Evolutionary conservation across 2,888 invertebrate genomes (phyloP).

Genomic region (Molorchus minor): DNA sequence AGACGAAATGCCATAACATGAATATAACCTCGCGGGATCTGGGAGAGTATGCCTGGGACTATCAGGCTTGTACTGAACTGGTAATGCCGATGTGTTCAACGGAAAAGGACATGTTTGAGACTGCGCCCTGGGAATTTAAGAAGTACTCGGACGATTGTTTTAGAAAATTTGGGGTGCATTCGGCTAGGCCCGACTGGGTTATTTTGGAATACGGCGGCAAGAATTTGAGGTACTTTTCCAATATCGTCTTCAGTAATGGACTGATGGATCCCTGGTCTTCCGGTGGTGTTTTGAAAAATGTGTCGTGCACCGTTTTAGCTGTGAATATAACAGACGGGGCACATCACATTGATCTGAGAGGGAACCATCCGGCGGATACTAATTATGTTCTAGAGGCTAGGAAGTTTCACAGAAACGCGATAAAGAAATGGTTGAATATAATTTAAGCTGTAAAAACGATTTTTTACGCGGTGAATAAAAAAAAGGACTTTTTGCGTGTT

Average conservation of each 20-base stretch:
- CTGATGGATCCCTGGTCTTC: conserved; percentile 88
- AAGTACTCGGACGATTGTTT: conserved; percentile 74
- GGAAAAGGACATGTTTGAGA: conserved; percentile 84
- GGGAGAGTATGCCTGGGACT: conserved; percentile 80
- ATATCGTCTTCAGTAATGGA: conserved; percentile 86
- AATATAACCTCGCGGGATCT: conserved; percentile 68
- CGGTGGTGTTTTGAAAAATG: conserved; percentile 78
- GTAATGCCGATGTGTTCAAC: conserved; percentile 90
- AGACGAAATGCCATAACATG: conserved; percentile 74
- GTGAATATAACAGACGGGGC: conserved; percentile 83
- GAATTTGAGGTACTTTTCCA: conserved; percentile 72
- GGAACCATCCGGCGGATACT: conserved; percentile 72
- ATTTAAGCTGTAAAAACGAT: too few relatives aligned
- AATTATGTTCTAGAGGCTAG: conserved; percentile 71
- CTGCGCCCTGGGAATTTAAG: conserved; percentile 76
- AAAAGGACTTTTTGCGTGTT: too few relatives aligned
- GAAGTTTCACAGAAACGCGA: conserved; percentile 69
- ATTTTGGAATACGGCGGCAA: conserved; percentile 83
- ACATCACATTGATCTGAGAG: conserved; percentile 85
- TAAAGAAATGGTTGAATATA: conserved; percentile 67
- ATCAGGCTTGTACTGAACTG: conserved; percentile 95
- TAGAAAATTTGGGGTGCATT: conserved; percentile 70
- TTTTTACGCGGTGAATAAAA: too few relatives aligned
- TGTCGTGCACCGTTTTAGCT: conserved; percentile 72
- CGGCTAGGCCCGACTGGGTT: conserved; percentile 69